These are phyloP conservation scores for Oreochromis niloticus DNA, from an alignment of 2,113 vertebrate genomes.

Conservation along the genomic window DNA sequence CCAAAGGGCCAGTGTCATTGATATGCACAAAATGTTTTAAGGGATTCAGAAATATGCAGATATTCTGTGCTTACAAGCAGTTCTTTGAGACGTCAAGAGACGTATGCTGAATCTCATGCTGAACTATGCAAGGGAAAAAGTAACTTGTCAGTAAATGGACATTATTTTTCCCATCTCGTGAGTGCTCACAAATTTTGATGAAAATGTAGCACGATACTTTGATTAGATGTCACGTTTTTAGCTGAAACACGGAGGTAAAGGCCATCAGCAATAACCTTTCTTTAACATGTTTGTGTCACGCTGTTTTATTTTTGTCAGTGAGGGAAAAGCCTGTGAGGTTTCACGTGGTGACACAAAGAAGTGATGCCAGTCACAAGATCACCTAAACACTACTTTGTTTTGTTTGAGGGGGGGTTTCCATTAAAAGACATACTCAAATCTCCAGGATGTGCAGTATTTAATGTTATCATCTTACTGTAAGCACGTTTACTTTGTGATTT, in stretches of 20 bases:
- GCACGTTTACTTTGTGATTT: not conserved
- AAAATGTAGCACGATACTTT: not conserved
- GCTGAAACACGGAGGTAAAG: not conserved
- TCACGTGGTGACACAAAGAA: not conserved
- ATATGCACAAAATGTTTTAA: conserved; percentile 6
- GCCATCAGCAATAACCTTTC: conserved; percentile 1
- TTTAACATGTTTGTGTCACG: not conserved
- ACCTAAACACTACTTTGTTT: not conserved
- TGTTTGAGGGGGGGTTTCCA: not conserved
- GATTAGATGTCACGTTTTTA: not conserved
- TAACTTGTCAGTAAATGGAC: not conserved
- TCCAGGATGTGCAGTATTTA: not conserved
- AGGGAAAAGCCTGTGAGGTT: not conserved
- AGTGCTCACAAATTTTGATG: not conserved
- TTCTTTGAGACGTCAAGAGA: not conserved
- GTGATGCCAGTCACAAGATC: not conserved
- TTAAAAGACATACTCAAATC: not conserved
- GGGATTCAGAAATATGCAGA: not conserved
- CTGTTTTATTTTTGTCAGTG: not conserved
- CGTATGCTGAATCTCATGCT: not conserved
- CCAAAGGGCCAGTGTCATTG: not conserved
- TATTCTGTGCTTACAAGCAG: not conserved
- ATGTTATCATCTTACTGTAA: not conserved
- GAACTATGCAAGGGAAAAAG: conserved; percentile 47
- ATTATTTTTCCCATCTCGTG: not conserved